A percentile compares a stretch with the other conserved stretches of the same genome.
Conservation (phyloP, 2,888 invertebrate species). For the Iphiclides podalirius region DNA sequence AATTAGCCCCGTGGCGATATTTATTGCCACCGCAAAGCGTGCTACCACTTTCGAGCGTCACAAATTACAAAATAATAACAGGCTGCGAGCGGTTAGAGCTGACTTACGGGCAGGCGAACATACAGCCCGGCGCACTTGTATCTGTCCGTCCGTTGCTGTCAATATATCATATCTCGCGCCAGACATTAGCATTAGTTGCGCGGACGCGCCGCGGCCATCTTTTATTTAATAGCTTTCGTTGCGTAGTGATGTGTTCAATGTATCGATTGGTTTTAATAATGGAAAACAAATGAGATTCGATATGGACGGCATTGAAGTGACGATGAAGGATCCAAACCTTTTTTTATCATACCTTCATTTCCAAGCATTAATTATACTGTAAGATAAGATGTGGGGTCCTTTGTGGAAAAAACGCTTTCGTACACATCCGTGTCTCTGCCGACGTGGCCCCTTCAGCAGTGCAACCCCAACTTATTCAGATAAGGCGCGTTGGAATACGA, state of each 20-base stretch:
- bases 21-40: constrained; percentile 32
- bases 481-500: no score
- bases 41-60: constrained; percentile 36
- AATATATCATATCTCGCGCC: constrained; percentile 65
- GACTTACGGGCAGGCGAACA: constrained; percentile 35
- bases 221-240: constrained; percentile 47
- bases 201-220: constrained; percentile 54
- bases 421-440: no score
- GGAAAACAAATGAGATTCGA: no score
- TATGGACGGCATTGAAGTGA: no score
- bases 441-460: no score
- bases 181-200: constrained; percentile 64
- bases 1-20: constrained; percentile 29
- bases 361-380: no score
- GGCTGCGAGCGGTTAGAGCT: constrained; percentile 37
- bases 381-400: no score
- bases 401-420: no score
- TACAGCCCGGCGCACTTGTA: constrained; percentile 35
- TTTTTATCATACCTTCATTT: no score
- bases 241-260: constrained; percentile 8
- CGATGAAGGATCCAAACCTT: no score
- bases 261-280: not conserved
- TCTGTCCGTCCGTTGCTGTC: constrained; percentile 57
- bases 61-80: constrained; percentile 64
- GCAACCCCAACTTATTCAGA: no score